Percentiles rank a stretch among this genome's conserved stretches.
These are phyloP conservation scores for Micromussa lordhowensis DNA, from an alignment of 92 coral and sea anemone species.

Conservation along the genomic window DNA sequence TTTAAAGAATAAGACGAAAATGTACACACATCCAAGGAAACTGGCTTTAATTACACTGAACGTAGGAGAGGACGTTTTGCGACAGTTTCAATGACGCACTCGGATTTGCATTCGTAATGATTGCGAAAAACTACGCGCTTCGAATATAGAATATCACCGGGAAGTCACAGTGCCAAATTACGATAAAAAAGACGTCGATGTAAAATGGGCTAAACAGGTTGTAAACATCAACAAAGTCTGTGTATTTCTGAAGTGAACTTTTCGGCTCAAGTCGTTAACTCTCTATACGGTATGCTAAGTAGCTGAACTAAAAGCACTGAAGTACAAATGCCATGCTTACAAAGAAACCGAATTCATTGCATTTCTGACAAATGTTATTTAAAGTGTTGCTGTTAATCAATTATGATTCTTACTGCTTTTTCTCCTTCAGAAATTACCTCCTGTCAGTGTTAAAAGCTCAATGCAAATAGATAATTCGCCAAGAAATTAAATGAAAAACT, in stretches of 20 bases:
- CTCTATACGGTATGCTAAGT: background rate
- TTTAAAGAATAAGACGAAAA: background rate
- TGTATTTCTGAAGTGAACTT: background rate
- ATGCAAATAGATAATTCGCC: background rate
- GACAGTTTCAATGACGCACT: constrained; percentile 1
- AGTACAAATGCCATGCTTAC: background rate
- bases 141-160: background rate
- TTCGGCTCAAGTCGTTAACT: background rate
- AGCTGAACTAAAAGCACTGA: background rate
- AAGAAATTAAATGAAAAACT: background rate
- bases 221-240: background rate
- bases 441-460: background rate
- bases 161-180: background rate
- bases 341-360: background rate
- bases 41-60: background rate
- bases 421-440: background rate
- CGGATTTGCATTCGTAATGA: background rate
- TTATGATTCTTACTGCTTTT: background rate
- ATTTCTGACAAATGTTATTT: background rate
- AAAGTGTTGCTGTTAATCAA: background rate
- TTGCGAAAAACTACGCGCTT: background rate
- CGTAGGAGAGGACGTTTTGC: background rate
- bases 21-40: background rate
- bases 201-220: background rate
- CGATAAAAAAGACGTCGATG: background rate